A percentile compares a stretch with the other conserved stretches of the same genome.
Conservation (phyloP, 2,113 vertebrate genomes). For the Sigmodon hispidus region DNA sequence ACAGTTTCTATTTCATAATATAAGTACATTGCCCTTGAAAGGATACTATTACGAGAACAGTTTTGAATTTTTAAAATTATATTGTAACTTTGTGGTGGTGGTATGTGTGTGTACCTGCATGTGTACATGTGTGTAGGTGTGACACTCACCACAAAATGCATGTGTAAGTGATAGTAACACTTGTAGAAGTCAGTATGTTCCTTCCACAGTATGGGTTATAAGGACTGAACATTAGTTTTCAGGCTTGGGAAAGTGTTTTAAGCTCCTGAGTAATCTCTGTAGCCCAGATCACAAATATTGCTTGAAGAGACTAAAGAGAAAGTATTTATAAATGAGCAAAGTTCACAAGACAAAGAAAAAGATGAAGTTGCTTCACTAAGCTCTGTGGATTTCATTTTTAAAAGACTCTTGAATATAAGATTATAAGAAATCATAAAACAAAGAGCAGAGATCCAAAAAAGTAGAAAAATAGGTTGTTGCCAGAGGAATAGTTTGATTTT, state of each 20-base stretch:
- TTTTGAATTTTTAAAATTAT: neutral
- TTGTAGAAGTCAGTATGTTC: too few species aligned
- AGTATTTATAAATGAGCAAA: neutral
- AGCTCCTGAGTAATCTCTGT: neutral
- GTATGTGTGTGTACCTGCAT: neutral
- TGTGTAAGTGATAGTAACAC: neutral
- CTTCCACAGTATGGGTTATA: neutral
- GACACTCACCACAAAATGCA: too few species aligned
- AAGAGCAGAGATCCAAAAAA: neutral
- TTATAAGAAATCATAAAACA: slow-evolving; percentile 7
- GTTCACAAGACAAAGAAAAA: neutral
- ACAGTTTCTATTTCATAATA: neutral
- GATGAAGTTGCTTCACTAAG: neutral
- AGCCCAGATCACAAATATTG: neutral
- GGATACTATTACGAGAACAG: neutral
- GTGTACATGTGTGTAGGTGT: too few species aligned
- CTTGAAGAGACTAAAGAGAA: neutral
- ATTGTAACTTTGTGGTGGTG: neutral
- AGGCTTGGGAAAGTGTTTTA: neutral
- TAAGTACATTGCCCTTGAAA: neutral
- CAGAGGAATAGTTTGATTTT: slow-evolving; percentile 58
- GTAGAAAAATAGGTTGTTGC: neutral
- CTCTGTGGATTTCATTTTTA: slow-evolving; percentile 11
- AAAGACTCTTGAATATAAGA: slow-evolving; percentile 5
- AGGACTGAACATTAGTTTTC: neutral